Conservation (phyloP, 1,140 invertebrate genomes). For the Penaeus chinensis region DNA sequence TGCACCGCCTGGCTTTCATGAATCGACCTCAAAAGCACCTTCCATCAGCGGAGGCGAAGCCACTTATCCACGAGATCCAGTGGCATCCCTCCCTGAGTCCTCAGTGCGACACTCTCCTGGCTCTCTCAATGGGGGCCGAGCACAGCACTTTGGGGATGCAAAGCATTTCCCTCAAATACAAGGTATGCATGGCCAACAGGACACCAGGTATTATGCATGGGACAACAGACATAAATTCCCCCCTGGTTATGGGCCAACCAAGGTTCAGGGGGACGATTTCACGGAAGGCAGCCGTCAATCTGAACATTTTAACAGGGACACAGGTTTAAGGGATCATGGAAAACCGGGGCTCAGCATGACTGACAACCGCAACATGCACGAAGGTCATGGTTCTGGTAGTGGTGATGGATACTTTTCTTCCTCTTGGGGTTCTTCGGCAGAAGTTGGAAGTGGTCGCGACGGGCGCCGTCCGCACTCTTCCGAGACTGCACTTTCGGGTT, state of each 20-base stretch:
- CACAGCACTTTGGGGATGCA: background rate
- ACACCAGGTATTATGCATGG: conserved; percentile 36
- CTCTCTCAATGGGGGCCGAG: background rate
- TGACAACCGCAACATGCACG: conserved; percentile 22
- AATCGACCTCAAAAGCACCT: too few relatives aligned
- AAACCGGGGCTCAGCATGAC: conserved; percentile 12
- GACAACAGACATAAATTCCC: conserved; percentile 40
- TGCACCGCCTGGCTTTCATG: conserved; percentile 46
- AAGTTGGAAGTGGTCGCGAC: background rate
- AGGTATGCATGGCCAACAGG: conserved; percentile 31
- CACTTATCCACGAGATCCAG: too few relatives aligned
- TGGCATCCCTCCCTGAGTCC: background rate
- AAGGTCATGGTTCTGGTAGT: conserved; percentile 11
- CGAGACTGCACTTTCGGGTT: conserved; percentile 25
- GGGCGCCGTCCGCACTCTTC: conserved; percentile 1
- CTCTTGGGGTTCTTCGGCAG: background rate
- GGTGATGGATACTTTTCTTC: background rate
- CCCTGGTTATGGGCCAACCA: conserved; percentile 30
- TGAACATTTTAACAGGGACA: background rate
- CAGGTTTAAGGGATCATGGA: background rate
- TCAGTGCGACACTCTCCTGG: conserved; percentile 1
- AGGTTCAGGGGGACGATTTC: background rate
- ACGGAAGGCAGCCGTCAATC: background rate
- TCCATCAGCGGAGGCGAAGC: too few relatives aligned
- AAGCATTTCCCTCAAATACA: conserved; percentile 11